Percentiles rank a stretch among this genome's conserved stretches.
phyloP scores from a whole-genome alignment of 2,113 vertebrate species.

The Aldabrachelys gigantea region DNA sequence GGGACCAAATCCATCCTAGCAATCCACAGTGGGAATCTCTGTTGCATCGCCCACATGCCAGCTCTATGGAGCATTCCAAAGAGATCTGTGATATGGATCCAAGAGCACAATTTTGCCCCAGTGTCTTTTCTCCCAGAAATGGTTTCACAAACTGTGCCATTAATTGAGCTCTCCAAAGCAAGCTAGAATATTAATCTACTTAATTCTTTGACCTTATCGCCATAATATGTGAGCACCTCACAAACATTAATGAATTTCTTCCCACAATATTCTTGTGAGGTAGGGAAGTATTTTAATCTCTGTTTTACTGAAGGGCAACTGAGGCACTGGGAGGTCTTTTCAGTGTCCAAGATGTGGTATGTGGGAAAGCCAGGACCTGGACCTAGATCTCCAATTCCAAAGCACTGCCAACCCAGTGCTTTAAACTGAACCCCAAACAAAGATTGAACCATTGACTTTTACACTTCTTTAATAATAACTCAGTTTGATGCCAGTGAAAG shows the following conservation, averaged over 20 bases:
- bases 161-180: neutral
- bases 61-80: neutral
- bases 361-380: neutral
- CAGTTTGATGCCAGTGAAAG: neutral
- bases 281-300: neutral
- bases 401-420: neutral
- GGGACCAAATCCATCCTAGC: constrained; percentile 22
- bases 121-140: neutral
- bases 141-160: neutral
- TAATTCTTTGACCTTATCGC: neutral
- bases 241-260: neutral
- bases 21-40: neutral
- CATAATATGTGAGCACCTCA: neutral
- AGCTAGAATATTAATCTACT: neutral
- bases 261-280: neutral
- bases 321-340: neutral
- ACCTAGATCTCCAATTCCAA: neutral
- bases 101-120: neutral
- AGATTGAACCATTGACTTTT: neutral
- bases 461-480: constrained; percentile 17
- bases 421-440: neutral
- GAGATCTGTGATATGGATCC: neutral
- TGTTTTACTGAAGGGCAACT: neutral
- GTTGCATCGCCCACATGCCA: neutral
- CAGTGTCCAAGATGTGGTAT: neutral